Percentiles rank a stretch among this genome's conserved stretches.
phyloP scores from a whole-genome alignment of 1,140 invertebrate genomes.

The Dermatophagoides farinae region DNA sequence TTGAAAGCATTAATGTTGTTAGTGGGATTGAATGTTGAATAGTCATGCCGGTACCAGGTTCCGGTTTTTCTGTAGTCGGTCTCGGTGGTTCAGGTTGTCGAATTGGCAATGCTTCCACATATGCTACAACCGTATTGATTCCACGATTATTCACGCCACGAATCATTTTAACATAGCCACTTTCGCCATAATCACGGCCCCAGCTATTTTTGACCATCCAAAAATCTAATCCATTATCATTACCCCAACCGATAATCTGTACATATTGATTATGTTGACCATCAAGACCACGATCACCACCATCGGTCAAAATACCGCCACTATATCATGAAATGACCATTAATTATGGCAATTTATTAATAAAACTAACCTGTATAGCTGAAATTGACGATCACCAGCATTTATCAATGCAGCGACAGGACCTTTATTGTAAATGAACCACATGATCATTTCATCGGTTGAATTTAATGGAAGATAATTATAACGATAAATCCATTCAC shows the following conservation, averaged over 20 bases:
- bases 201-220: conserved; percentile 88
- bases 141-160: conserved; percentile 51
- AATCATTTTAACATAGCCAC: conserved; percentile 72
- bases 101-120: background rate
- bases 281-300: background rate
- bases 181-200: conserved; percentile 70
- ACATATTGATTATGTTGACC: conserved; percentile 28
- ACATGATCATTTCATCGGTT: conserved; percentile 1
- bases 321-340: background rate
- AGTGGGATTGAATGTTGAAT: no score
- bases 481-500: background rate
- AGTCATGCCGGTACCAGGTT: no score
- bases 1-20: no score
- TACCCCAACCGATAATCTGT: conserved; percentile 27
- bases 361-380: conserved; percentile 16
- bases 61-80: no score
- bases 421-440: conserved; percentile 18
- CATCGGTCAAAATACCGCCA: background rate
- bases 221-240: conserved; percentile 23
- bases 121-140: background rate
- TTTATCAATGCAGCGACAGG: conserved; percentile 29
- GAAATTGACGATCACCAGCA: conserved; percentile 27
- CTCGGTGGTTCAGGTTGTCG: background rate
- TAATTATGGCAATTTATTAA: conserved; percentile 3
- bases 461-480: background rate